Evolutionary conservation across 2,888 invertebrate species (phyloP).

Genomic region (Macrosoma leucophasiata): DNA sequence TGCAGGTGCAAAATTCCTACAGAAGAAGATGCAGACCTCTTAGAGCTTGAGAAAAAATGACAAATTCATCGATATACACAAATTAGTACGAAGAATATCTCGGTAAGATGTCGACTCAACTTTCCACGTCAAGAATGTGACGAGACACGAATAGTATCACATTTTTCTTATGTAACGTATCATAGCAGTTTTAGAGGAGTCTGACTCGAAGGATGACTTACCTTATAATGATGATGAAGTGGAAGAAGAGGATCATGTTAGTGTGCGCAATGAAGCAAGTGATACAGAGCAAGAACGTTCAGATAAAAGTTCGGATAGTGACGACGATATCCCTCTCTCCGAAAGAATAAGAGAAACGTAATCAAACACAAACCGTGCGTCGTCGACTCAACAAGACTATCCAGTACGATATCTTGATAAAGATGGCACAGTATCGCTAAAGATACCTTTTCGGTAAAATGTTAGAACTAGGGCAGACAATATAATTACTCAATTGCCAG

Average conservation of each 20-base stretch:
- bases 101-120: conserved; percentile 18
- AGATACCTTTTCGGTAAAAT: conserved; percentile 20
- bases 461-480: conserved; percentile 18
- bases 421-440: conserved; percentile 12
- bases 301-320: conserved; percentile 14
- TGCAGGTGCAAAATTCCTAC: conserved; percentile 10
- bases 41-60: conserved; percentile 15
- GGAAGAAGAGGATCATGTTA: conserved; percentile 17
- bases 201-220: conserved; percentile 15
- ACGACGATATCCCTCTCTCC: conserved; percentile 7
- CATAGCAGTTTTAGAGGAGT: too few relatives aligned
- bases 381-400: too few relatives aligned
- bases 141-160: conserved; percentile 9
- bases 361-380: conserved; percentile 15
- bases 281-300: conserved; percentile 18
- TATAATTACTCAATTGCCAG: conserved; percentile 18
- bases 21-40: conserved; percentile 11
- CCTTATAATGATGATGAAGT: conserved; percentile 11
- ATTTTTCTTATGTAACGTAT: conserved; percentile 8
- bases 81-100: conserved; percentile 18
- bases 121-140: conserved; percentile 17
- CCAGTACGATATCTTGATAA: conserved; percentile 12
- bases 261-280: conserved; percentile 16
- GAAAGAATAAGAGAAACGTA: conserved; percentile 9
- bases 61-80: conserved; percentile 20